Conservation (phyloP, 2,797 vertebrate genomes). For the Protosalanx chinensis region DNA sequence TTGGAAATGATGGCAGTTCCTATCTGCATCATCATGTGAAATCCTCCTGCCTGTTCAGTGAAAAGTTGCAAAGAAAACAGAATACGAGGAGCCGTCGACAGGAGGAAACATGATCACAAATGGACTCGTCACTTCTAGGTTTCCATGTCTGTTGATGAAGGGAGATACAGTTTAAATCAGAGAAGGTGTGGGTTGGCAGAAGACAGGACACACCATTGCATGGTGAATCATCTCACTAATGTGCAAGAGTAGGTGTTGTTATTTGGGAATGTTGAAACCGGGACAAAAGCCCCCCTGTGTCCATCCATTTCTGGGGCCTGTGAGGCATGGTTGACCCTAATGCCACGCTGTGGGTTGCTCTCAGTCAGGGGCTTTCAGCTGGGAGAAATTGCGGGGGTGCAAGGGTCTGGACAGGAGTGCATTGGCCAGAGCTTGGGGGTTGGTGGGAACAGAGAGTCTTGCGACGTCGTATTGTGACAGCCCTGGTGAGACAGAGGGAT, state of each 20-base stretch:
- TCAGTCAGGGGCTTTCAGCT: slow-evolving; percentile 13
- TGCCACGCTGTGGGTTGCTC: slow-evolving; percentile 7
- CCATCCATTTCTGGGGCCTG: slow-evolving; percentile 3
- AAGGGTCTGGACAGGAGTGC: slow-evolving; percentile 7
- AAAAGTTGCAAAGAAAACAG: neutral
- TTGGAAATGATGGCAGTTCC: neutral
- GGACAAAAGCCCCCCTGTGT: slow-evolving; percentile 14
- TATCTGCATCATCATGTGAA: slow-evolving; percentile 1
- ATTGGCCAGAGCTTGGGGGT: neutral
- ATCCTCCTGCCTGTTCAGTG: too few relatives aligned
- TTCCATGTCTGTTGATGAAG: neutral
- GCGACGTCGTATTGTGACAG: slow-evolving; percentile 19
- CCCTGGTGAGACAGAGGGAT: slow-evolving; percentile 29
- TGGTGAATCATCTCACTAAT: neutral
- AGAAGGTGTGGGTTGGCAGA: neutral
- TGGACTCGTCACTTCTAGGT: neutral
- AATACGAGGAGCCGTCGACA: neutral
- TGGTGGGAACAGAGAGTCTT: slow-evolving; percentile 23
- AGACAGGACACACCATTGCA: neutral
- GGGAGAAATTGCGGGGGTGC: slow-evolving; percentile 26
- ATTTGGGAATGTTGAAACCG: slow-evolving; percentile 2
- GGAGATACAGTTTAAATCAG: neutral
- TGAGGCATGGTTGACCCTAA: slow-evolving; percentile 6
- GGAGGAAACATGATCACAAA: neutral
- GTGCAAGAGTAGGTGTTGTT: slow-evolving; percentile 4